Conservation (phyloP, 1,140 invertebrate species). For the Lanistes nyassanus region DNA sequence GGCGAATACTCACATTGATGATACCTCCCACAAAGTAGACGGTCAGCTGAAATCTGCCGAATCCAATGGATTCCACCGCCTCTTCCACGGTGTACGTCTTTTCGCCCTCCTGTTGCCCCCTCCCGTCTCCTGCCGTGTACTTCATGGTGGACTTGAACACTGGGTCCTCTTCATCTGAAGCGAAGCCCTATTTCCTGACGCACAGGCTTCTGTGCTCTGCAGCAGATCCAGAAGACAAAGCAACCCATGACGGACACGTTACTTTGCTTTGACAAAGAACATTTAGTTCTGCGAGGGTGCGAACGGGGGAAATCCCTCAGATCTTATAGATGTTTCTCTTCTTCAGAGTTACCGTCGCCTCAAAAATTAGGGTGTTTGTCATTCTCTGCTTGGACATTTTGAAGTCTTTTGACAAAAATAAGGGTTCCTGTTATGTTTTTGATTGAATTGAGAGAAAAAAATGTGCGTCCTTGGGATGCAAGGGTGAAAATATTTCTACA, state of each 20-base stretch:
- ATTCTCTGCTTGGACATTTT: no score
- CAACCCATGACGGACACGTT: no score
- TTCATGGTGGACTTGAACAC: neutral
- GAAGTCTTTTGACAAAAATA: no score
- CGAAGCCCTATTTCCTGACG: no score
- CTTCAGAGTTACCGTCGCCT: neutral
- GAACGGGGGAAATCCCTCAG: neutral
- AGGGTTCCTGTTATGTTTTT: no score
- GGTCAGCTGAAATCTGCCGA: slow-evolving; percentile 95
- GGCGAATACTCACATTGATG: slow-evolving; percentile 62
- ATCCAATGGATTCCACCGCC: slow-evolving; percentile 92
- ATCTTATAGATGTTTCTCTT: neutral
- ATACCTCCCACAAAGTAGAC: slow-evolving; percentile 67
- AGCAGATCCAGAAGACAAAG: no score
- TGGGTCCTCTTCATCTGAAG: neutral
- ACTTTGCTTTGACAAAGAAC: neutral
- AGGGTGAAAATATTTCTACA: no score
- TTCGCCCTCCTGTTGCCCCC: neutral
- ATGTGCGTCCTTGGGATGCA: no score
- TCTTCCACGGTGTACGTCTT: slow-evolving; percentile 85
- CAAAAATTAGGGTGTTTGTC: no score
- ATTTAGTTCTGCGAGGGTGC: neutral
- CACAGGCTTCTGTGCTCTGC: neutral
- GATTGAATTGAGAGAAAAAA: no score
- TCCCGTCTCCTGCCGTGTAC: neutral